phyloP scores from a whole-genome alignment of 2,113 vertebrate species.

The Psammodynastes pulverulentus region DNA sequence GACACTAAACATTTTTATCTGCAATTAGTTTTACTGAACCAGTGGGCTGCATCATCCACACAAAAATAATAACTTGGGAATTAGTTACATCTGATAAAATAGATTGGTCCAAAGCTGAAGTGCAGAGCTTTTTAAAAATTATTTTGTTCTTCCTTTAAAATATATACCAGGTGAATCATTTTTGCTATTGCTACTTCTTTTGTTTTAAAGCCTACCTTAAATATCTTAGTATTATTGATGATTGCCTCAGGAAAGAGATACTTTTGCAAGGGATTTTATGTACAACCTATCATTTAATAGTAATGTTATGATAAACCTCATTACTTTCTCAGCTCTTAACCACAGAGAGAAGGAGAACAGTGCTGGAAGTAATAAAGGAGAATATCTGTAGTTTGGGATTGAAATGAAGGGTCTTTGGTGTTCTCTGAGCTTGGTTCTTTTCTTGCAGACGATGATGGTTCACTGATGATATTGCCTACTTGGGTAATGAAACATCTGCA shows the following conservation, averaged over 20 bases:
- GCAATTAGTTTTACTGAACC: neutral
- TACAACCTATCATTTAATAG: neutral
- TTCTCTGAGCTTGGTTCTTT: neutral
- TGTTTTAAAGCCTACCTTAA: conserved; percentile 19
- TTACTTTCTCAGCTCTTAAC: neutral
- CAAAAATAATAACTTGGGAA: neutral
- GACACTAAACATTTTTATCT: neutral
- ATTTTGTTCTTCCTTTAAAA: conserved; percentile 4
- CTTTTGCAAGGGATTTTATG: conserved; percentile 11
- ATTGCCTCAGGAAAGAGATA: neutral
- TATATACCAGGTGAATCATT: conserved; percentile 13
- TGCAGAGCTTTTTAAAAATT: neutral
- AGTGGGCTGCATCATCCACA: neutral
- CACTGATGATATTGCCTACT: neutral
- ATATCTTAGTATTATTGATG: conserved; percentile 20
- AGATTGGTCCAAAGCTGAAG: neutral
- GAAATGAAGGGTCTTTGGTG: neutral
- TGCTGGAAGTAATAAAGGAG: neutral
- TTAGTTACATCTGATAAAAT: conserved; percentile 44
- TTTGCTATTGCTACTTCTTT: neutral
- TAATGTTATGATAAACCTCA: neutral
- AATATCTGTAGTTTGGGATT: neutral
- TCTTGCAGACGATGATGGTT: neutral
- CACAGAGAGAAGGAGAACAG: neutral
- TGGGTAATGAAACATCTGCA: neutral